Evolutionary conservation across 2,888 invertebrate genomes (phyloP).

Genomic region (Leptopilina syphax): DNA sequence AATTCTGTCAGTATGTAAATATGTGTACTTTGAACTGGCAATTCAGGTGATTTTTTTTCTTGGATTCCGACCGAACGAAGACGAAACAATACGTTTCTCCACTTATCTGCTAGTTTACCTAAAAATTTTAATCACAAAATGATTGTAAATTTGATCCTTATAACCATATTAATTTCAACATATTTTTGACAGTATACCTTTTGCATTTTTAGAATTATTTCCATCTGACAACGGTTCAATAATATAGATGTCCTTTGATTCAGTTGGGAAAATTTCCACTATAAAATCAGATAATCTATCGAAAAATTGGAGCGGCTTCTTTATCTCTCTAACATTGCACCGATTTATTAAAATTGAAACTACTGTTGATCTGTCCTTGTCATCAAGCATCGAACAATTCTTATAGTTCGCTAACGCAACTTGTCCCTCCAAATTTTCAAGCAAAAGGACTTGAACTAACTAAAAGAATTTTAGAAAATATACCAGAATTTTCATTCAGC

Average conservation of each 20-base stretch:
- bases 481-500: neutral
- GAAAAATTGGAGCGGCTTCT: slow-evolving; percentile 36
- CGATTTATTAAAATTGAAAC: slow-evolving; percentile 36
- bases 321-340: slow-evolving; percentile 6
- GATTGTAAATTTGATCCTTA: too few relatives aligned
- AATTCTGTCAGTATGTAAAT: neutral
- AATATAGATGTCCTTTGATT: slow-evolving; percentile 42
- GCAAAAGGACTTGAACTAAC: neutral
- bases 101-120: slow-evolving; percentile 44
- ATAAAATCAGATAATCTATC: slow-evolving; percentile 36
- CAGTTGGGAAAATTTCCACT: slow-evolving; percentile 33
- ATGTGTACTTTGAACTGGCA: neutral
- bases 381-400: slow-evolving; percentile 27
- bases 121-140: neutral
- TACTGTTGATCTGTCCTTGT: slow-evolving; percentile 27
- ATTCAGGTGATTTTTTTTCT: slow-evolving; percentile 17
- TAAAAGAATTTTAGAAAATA: neutral
- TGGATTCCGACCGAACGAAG: slow-evolving; percentile 28
- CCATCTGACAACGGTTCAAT: slow-evolving; percentile 32
- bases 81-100: slow-evolving; percentile 36
- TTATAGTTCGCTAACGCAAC: slow-evolving; percentile 33
- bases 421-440: slow-evolving; percentile 41
- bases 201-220: slow-evolving; percentile 39
- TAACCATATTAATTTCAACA: neutral
- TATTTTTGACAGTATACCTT: slow-evolving; percentile 6